Conservation (phyloP, 1,140 invertebrate genomes). For the Homalodisca vitripennis region DNA sequence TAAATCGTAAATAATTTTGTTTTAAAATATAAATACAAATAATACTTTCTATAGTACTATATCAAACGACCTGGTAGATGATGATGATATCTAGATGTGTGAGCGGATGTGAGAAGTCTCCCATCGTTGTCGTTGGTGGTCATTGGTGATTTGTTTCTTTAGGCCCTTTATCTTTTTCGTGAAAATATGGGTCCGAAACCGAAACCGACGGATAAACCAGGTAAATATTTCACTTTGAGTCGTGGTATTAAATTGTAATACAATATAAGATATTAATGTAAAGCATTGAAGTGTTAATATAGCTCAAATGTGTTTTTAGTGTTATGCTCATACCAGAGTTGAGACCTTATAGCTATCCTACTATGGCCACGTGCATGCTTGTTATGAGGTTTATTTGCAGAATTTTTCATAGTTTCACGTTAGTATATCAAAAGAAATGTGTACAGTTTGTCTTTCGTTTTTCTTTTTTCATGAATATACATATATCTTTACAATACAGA, state of each 20-base stretch:
- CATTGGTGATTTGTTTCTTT: too few relatives aligned
- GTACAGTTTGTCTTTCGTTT: too few relatives aligned
- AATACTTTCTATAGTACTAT: too few relatives aligned
- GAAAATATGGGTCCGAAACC: constrained; percentile 65
- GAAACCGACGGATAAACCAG: constrained; percentile 61
- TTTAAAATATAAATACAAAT: too few relatives aligned
- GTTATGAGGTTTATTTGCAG: not conserved
- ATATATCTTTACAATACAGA: too few relatives aligned
- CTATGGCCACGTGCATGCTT: not conserved
- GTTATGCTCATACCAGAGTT: not conserved
- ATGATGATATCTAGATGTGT: too few relatives aligned
- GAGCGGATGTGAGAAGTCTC: too few relatives aligned
- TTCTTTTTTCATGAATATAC: too few relatives aligned
- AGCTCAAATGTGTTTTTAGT: constrained; percentile 29
- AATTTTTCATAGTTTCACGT: not conserved
- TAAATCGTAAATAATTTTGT: too few relatives aligned
- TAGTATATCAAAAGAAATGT: too few relatives aligned
- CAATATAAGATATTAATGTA: constrained; percentile 11
- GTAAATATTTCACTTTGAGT: constrained; percentile 49
- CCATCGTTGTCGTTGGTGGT: too few relatives aligned
- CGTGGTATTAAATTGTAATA: constrained; percentile 5
- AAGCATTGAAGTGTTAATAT: not conserved
- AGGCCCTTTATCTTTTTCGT: not conserved
- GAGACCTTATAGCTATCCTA: not conserved
- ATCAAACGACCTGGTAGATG: too few relatives aligned